Evolutionary conservation across 92 coral and sea anemone genomes (phyloP).

Genomic region (Epizoanthus rinbou): DNA sequence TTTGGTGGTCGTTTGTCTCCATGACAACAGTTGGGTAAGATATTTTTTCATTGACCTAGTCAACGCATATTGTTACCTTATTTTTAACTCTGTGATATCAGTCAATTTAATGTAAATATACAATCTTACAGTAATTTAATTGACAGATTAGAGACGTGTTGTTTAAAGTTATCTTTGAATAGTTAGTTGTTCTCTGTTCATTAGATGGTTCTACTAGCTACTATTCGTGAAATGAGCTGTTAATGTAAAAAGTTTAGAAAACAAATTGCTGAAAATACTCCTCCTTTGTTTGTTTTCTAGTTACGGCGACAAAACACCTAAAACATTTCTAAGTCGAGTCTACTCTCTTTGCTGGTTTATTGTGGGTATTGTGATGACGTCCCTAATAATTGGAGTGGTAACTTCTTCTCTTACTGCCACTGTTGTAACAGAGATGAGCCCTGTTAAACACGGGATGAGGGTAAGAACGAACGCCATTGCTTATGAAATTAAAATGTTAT

Average conservation of each 20-base stretch:
- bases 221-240: too few species aligned
- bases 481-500: too few species aligned
- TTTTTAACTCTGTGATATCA: too few species aligned
- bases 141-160: too few species aligned
- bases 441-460: not conserved
- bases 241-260: too few species aligned
- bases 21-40: constrained; percentile 9
- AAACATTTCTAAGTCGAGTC: not conserved
- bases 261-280: too few species aligned
- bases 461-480: not conserved
- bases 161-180: too few species aligned
- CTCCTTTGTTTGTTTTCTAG: not conserved
- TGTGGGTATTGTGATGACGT: not conserved
- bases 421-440: not conserved
- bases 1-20: constrained; percentile 4
- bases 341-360: not conserved
- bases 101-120: too few species aligned
- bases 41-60: not conserved
- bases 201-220: too few species aligned
- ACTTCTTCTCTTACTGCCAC: not conserved
- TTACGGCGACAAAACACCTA: constrained; percentile 5
- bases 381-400: not conserved
- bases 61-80: too few species aligned
- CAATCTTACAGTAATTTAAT: too few species aligned
- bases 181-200: too few species aligned